Evolutionary conservation across 1,140 invertebrate species (phyloP).

Genomic region (Camponotus floridanus): DNA sequence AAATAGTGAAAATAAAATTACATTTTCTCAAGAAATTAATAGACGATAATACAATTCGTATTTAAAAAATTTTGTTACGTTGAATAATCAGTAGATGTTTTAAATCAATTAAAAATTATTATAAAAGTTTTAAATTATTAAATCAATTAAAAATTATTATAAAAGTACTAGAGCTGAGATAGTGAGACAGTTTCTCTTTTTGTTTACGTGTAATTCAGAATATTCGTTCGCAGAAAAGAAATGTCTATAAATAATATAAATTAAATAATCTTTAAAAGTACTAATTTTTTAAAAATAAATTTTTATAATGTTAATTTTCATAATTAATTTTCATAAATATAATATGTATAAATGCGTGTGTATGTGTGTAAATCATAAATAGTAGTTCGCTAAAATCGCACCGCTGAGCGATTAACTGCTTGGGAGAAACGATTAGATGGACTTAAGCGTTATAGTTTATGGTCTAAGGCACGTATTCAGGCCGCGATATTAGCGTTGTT

Average conservation of each 20-base stretch:
- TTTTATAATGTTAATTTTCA: not conserved
- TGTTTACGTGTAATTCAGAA: not conserved
- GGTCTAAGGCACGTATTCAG: slow-evolving; percentile 61
- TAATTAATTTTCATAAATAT: not conserved
- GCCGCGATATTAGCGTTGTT: slow-evolving; percentile 59
- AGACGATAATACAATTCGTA: not conserved
- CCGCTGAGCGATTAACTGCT: slow-evolving; percentile 48
- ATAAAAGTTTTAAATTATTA: not conserved
- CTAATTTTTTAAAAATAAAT: not conserved
- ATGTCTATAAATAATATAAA: not conserved
- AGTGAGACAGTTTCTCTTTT: not conserved
- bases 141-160: not conserved
- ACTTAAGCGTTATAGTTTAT: slow-evolving; percentile 59
- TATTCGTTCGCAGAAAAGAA: not conserved
- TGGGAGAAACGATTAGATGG: slow-evolving; percentile 55
- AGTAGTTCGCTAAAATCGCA: slow-evolving; percentile 31
- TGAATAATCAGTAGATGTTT: not conserved
- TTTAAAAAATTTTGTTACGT: not conserved
- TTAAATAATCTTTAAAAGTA: not conserved
- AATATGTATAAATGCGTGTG: not conserved
- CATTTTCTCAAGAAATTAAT: not conserved
- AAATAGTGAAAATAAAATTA: slow-evolving; percentile 11
- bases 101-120: not conserved
- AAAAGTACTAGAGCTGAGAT: not conserved
- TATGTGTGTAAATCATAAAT: slow-evolving; percentile 40